These are phyloP conservation scores for Tupiocoris notatus DNA, from an alignment of 2,888 invertebrate genomes.

Conservation along the genomic window DNA sequence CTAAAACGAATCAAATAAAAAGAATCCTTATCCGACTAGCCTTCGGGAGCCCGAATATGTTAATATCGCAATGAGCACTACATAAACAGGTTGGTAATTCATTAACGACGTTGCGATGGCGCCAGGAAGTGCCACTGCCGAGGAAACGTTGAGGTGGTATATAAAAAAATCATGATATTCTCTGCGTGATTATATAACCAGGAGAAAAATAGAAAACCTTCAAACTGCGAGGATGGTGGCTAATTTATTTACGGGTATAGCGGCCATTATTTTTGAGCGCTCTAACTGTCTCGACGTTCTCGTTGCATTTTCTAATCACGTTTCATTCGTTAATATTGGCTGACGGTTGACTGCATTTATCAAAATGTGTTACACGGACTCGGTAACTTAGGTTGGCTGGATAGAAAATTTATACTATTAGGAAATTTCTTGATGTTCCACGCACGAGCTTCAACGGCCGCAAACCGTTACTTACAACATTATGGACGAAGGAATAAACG, in stretches of 20 bases:
- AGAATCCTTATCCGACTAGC: not conserved
- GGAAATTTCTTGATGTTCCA: not conserved
- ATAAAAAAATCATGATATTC: not conserved
- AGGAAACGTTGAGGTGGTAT: not conserved
- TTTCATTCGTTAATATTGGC: not conserved
- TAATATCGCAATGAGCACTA: not conserved
- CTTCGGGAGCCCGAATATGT: not conserved
- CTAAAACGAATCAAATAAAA: too few relatives aligned
- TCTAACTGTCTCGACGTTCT: not conserved
- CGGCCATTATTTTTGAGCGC: slow-evolving; percentile 1
- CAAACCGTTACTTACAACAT: not conserved
- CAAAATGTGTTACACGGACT: not conserved
- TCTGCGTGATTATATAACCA: not conserved
- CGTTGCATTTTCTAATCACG: slow-evolving; percentile 19
- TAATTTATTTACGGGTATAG: slow-evolving; percentile 16
- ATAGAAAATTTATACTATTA: too few relatives aligned
- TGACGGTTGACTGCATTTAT: not conserved
- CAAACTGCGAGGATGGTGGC: not conserved
- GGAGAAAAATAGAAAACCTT: slow-evolving; percentile 1
- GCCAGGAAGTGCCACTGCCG: not conserved
- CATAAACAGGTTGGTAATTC: not conserved
- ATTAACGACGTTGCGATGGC: not conserved
- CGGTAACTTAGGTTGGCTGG: too few relatives aligned
- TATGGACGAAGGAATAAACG: not conserved
- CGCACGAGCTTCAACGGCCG: not conserved